Evolutionary conservation across 2,888 invertebrate species (phyloP), one percentile per base, ranked within the genome.

Genomic region (Hyppa rectilinea): DNA sequence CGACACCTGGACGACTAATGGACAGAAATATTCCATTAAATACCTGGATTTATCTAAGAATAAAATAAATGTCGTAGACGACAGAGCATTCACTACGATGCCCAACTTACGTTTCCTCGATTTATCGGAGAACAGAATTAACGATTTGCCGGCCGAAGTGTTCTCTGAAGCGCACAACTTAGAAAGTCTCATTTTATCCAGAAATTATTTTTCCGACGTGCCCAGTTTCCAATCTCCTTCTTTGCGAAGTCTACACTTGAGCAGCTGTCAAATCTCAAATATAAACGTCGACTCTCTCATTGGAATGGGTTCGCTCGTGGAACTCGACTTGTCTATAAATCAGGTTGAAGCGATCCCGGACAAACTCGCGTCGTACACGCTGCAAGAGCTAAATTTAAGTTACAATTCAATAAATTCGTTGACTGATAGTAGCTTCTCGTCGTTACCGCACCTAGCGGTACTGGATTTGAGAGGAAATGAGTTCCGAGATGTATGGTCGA

Each of bases 401-500:
- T 94, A 93, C 76, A 97, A 96, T 86, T 96, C 97, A 83, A 96
- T 98, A 60, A 95, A 96, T 45, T 88, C 91, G 4, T 88, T 98
- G 23, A 96, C 96, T 20, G 97, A 97, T 79, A 88, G 88, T 20
- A 97, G 97, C 47, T 97, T 98, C 89, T 92, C 92, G 26, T 94
- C 96, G 55, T 93, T 98, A 90, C 96, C 97, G 47, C 96, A 97
- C 75, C 90, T 98, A 61, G 96, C 96, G 70, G 96, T 96, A 86
- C 88, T 98, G 68, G 97, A 97, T 88, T 90, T 98, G 88, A 97
- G 97, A 88, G 97, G 97, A 58, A 98, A 98, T 88, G 96, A 97
- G 47, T 95, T 98, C 74, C 97, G 96, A 17, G 97, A 97, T 71
- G 96, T 97, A 34, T 96, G 97, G 91, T 93, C 96, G 4, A 94